phyloP scores from a whole-genome alignment of 1,140 invertebrate species.

The Euura saliciscinereae region DNA sequence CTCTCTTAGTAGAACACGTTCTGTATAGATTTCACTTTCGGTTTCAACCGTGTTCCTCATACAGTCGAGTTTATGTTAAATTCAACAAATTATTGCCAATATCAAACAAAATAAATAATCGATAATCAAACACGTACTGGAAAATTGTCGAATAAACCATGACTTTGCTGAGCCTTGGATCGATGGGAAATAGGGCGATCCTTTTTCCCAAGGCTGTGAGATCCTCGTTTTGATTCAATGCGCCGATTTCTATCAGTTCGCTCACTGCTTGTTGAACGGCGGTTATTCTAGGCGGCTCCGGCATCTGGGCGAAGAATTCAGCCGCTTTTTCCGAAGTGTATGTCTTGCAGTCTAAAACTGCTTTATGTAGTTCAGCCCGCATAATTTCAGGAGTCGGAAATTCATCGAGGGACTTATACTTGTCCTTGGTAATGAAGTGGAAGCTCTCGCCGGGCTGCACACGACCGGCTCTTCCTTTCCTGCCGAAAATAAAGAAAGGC shows the following conservation, averaged over 20 bases:
- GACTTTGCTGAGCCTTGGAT: slow-evolving; percentile 64
- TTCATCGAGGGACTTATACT: slow-evolving; percentile 55
- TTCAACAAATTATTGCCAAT: background rate
- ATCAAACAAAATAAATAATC: background rate
- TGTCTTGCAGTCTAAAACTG: slow-evolving; percentile 66
- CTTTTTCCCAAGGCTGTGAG: slow-evolving; percentile 65
- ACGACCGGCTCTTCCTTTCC: slow-evolving; percentile 70
- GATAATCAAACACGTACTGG: slow-evolving; percentile 42
- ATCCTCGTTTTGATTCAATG: slow-evolving; percentile 62
- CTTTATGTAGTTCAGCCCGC: slow-evolving; percentile 67
- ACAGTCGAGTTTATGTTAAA: too few species aligned
- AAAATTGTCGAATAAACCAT: slow-evolving; percentile 62
- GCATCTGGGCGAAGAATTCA: slow-evolving; percentile 61
- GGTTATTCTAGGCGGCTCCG: slow-evolving; percentile 60
- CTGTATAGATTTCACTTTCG: background rate
- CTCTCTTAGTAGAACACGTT: background rate
- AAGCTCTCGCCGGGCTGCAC: slow-evolving; percentile 79
- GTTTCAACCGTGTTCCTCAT: background rate
- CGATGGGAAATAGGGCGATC: slow-evolving; percentile 58
- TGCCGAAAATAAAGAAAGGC: slow-evolving; percentile 26
- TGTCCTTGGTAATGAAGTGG: slow-evolving; percentile 70
- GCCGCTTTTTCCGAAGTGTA: slow-evolving; percentile 57
- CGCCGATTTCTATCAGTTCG: slow-evolving; percentile 61
- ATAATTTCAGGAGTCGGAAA: slow-evolving; percentile 68
- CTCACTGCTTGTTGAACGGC: slow-evolving; percentile 59